phyloP scores from a whole-genome alignment of 2,888 invertebrate genomes.

The Harpalus rubripes region DNA sequence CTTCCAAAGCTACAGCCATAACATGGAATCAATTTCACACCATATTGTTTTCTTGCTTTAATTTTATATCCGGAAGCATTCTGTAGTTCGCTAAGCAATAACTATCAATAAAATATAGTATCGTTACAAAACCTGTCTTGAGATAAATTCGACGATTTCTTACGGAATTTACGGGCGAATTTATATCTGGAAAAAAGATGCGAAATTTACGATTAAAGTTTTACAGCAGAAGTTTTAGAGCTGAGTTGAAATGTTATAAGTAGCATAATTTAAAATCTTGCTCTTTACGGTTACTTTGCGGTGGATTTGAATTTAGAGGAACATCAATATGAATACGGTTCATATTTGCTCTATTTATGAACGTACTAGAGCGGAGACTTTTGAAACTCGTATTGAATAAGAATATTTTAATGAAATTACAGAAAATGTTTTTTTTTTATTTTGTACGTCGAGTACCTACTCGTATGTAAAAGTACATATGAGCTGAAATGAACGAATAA shows the following conservation, averaged over 20 bases:
- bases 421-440: background rate
- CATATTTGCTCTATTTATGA: too few relatives aligned
- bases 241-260: slow-evolving; percentile 9
- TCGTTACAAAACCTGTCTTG: slow-evolving; percentile 14
- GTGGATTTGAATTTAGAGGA: background rate
- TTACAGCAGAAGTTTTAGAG: slow-evolving; percentile 23
- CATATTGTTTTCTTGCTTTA: slow-evolving; percentile 41
- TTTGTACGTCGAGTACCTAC: background rate
- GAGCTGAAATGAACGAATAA: background rate
- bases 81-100: slow-evolving; percentile 40
- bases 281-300: background rate
- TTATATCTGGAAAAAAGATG: slow-evolving; percentile 54
- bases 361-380: too few relatives aligned
- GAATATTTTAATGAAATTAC: too few relatives aligned
- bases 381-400: too few relatives aligned
- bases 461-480: background rate
- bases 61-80: slow-evolving; percentile 36
- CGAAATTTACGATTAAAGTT: slow-evolving; percentile 57
- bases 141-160: slow-evolving; percentile 42
- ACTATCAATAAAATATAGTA: slow-evolving; percentile 41
- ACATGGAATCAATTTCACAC: slow-evolving; percentile 48
- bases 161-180: slow-evolving; percentile 32
- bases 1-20: slow-evolving; percentile 16
- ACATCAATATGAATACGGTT: too few relatives aligned
- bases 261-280: slow-evolving; percentile 47